A percentile compares a stretch with the other conserved stretches of the same genome.
These are phyloP conservation scores for Plectropomus leopardus DNA, from an alignment of 2,113 vertebrate genomes.

Conservation along the genomic window DNA sequence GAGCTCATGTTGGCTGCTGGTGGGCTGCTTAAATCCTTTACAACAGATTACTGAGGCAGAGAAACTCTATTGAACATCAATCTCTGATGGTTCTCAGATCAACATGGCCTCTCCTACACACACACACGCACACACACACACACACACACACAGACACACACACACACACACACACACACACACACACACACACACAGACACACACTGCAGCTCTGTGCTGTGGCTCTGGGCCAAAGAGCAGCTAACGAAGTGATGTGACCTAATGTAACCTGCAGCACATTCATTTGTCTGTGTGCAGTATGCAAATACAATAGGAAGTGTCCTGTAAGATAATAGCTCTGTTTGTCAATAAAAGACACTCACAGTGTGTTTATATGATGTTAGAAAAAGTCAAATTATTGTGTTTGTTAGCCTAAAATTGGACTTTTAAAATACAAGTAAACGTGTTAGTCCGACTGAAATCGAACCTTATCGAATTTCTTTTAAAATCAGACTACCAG, in stretches of 20 bases:
- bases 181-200: slow-evolving; percentile 7
- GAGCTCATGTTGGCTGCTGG: no score
- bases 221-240: slow-evolving; percentile 5
- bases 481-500: no score
- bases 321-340: neutral
- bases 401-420: no score
- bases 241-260: neutral
- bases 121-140: neutral
- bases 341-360: neutral
- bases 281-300: slow-evolving; percentile 11
- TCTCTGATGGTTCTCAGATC: slow-evolving; percentile 13
- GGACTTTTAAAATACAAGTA: no score
- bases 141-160: slow-evolving; percentile 10
- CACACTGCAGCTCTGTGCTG: neutral
- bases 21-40: slow-evolving; percentile 11
- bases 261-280: neutral
- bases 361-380: no score
- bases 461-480: no score
- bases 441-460: no score
- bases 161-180: neutral
- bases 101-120: neutral
- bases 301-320: neutral
- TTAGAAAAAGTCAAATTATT: no score
- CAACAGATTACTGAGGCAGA: slow-evolving; percentile 21
- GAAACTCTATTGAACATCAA: neutral